phyloP scores from a whole-genome alignment of 2,797 vertebrate genomes.

The Propithecus deckenii region DNA sequence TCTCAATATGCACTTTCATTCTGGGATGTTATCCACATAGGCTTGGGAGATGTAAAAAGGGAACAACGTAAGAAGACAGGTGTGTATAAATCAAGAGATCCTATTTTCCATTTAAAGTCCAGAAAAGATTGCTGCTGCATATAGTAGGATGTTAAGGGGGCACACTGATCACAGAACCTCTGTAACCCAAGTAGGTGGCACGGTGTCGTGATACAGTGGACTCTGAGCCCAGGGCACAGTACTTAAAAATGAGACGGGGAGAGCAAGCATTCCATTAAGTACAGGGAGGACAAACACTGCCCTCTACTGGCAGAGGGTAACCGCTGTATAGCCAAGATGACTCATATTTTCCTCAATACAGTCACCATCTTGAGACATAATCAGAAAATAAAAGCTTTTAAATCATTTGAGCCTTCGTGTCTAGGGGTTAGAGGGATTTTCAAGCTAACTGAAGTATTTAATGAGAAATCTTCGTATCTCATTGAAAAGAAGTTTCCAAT shows the following conservation, averaged over 20 bases:
- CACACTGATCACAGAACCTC: not conserved
- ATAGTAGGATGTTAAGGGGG: not conserved
- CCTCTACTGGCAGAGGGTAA: slow-evolving; percentile 63
- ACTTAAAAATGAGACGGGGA: not conserved
- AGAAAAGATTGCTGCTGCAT: not conserved
- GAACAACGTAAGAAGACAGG: not conserved
- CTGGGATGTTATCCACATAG: not conserved
- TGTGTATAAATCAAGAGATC: not conserved
- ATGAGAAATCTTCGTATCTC: not conserved
- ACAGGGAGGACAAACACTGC: slow-evolving; percentile 43
- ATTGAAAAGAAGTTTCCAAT: not conserved
- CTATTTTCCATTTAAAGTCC: not conserved
- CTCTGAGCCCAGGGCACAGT: not conserved
- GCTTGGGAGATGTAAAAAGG: not conserved
- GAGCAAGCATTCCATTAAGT: rapidly evolving
- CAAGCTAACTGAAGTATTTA: not conserved
- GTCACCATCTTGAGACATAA: not conserved
- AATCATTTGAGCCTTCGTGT: not conserved
- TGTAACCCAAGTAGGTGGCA: not conserved
- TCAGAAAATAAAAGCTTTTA: not conserved
- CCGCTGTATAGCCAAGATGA: not conserved
- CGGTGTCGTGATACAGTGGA: not conserved
- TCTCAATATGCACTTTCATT: not conserved
- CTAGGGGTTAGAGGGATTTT: not conserved
- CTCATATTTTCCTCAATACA: not conserved